phyloP scores from a whole-genome alignment of 2,113 vertebrate genomes.

The Fregetta grallaria region DNA sequence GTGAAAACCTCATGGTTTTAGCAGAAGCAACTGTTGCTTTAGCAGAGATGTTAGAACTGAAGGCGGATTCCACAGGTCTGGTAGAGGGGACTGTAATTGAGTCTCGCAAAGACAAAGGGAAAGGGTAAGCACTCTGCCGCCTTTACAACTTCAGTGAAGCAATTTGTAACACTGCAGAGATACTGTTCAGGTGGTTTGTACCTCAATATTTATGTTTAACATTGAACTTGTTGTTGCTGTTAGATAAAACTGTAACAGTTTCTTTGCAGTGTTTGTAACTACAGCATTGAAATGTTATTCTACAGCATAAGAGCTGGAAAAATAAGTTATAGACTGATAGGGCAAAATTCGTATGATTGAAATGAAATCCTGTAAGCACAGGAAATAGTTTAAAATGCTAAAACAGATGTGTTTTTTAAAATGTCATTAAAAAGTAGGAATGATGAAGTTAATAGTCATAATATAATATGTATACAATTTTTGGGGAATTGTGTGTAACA shows the following conservation, averaged over 20 bases:
- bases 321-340: background rate
- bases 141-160: background rate
- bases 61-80: slow-evolving; percentile 81
- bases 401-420: background rate
- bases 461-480: background rate
- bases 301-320: background rate
- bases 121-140: slow-evolving; percentile 67
- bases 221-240: background rate
- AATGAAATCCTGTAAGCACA: background rate
- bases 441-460: background rate
- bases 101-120: slow-evolving; percentile 89
- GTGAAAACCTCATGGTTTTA: slow-evolving; percentile 86
- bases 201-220: background rate
- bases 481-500: background rate
- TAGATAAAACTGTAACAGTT: background rate
- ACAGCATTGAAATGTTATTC: background rate
- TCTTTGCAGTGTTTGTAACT: background rate
- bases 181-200: background rate
- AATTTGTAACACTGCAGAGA: background rate
- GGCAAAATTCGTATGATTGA: background rate
- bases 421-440: background rate
- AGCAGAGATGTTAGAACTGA: slow-evolving; percentile 92
- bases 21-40: slow-evolving; percentile 87
- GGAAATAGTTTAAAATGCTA: background rate
- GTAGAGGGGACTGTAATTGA: slow-evolving; percentile 91